Evolutionary conservation across 1,140 invertebrate genomes (phyloP).

Genomic region (Rhagoletis pomonella): DNA sequence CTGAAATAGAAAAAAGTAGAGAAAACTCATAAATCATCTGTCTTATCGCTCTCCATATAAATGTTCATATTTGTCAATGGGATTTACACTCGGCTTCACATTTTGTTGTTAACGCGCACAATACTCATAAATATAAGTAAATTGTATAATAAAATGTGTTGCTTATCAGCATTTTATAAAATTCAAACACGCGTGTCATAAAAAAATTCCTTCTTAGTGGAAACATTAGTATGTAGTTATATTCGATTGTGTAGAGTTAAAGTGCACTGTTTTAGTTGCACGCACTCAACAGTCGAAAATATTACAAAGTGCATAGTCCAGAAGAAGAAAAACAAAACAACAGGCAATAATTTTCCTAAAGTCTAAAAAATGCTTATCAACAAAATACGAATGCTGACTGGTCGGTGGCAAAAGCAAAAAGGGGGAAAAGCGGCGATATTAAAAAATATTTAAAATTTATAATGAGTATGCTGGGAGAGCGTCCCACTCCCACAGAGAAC

Average conservation of each 20-base stretch:
- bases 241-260: neutral
- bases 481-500: neutral
- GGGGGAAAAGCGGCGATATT: neutral
- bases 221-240: neutral
- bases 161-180: neutral
- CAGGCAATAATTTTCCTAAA: neutral
- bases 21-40: too few relatives aligned
- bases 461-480: neutral
- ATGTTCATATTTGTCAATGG: too few relatives aligned
- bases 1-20: too few relatives aligned
- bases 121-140: neutral
- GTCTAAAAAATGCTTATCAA: slow-evolving; percentile 17
- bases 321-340: neutral
- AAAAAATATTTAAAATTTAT: neutral
- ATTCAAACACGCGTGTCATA: neutral
- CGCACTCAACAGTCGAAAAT: neutral
- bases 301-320: slow-evolving; percentile 14
- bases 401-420: too few relatives aligned
- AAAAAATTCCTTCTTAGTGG: neutral
- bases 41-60: too few relatives aligned
- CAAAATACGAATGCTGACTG: too few relatives aligned
- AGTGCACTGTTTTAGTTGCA: neutral
- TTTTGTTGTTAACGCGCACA: too few relatives aligned
- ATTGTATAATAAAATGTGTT: neutral
- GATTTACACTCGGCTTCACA: too few relatives aligned